Conservation (phyloP, 2,797 vertebrate genomes). For the Mormyrus hasselquistii region DNA sequence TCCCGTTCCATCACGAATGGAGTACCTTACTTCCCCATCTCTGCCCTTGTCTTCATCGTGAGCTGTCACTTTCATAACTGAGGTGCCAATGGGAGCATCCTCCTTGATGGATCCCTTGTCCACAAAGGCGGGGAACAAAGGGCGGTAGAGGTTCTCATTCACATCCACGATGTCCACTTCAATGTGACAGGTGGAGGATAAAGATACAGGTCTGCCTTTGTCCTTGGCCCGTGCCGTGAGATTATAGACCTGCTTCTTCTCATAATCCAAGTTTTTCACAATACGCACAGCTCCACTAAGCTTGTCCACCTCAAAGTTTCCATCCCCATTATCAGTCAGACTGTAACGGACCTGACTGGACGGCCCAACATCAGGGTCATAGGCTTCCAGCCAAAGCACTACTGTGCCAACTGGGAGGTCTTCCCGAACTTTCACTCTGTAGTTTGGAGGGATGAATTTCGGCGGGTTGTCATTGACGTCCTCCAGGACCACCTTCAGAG, state of each 20-base stretch:
- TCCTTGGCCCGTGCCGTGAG: constrained; percentile 90
- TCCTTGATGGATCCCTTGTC: constrained; percentile 88
- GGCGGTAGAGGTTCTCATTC: constrained; percentile 87
- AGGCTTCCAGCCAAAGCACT: constrained; percentile 87
- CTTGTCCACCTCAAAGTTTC: constrained; percentile 91
- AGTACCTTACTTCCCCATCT: constrained; percentile 89
- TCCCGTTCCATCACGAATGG: constrained; percentile 90
- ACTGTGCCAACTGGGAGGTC: constrained; percentile 90
- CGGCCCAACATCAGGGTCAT: constrained; percentile 82
- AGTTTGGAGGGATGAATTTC: constrained; percentile 84
- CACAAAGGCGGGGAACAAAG: constrained; percentile 78
- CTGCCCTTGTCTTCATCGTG: constrained; percentile 82
- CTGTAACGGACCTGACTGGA: constrained; percentile 91
- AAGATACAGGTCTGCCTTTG: constrained; percentile 84
- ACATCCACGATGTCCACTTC: constrained; percentile 91
- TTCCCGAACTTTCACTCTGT: constrained; percentile 84
- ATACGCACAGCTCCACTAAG: constrained; percentile 87
- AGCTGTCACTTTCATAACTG: constrained; percentile 82
- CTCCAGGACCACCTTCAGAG: constrained; percentile 80
- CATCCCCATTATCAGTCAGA: constrained; percentile 79
- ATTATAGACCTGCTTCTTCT: constrained; percentile 86
- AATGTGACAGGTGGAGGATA: constrained; percentile 86
- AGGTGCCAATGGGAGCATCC: constrained; percentile 76
- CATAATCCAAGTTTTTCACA: constrained; percentile 84
- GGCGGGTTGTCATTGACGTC: constrained; percentile 95